These are phyloP conservation scores for Heterodera schachtii DNA, from an alignment of 1,140 invertebrate species.

Conservation along the genomic window DNA sequence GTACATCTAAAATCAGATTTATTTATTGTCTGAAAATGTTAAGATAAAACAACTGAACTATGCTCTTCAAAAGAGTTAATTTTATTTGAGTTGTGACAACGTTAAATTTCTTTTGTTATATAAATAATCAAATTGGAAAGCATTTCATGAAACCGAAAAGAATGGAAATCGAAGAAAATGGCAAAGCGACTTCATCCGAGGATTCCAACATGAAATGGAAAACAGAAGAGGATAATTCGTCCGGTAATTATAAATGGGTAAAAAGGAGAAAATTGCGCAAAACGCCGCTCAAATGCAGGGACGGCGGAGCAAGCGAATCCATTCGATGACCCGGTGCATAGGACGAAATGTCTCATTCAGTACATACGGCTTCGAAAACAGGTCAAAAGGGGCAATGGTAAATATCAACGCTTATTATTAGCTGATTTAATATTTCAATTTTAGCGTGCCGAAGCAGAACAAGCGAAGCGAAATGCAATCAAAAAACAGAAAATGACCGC, in stretches of 20 bases:
- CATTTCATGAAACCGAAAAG: too few species aligned
- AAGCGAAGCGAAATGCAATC: constrained; percentile 41
- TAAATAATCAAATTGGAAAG: too few species aligned
- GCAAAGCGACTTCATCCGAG: background rate
- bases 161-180: background rate
- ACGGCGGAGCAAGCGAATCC: constrained; percentile 10
- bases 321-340: constrained; percentile 37
- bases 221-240: background rate
- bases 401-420: too few species aligned
- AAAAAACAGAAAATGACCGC: constrained; percentile 44
- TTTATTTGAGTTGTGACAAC: too few species aligned
- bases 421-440: background rate
- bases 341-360: constrained; percentile 38
- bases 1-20: too few species aligned
- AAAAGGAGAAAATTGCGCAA: background rate
- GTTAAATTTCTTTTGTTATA: too few species aligned
- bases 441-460: constrained; percentile 35
- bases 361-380: constrained; percentile 38
- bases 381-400: background rate
- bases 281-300: background rate
- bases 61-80: too few species aligned
- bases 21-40: too few species aligned
- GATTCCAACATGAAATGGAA: background rate
- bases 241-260: background rate
- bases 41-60: too few species aligned